Conservation (phyloP, 2,888 invertebrate genomes). For the Scrobipalpa atriplicella region DNA sequence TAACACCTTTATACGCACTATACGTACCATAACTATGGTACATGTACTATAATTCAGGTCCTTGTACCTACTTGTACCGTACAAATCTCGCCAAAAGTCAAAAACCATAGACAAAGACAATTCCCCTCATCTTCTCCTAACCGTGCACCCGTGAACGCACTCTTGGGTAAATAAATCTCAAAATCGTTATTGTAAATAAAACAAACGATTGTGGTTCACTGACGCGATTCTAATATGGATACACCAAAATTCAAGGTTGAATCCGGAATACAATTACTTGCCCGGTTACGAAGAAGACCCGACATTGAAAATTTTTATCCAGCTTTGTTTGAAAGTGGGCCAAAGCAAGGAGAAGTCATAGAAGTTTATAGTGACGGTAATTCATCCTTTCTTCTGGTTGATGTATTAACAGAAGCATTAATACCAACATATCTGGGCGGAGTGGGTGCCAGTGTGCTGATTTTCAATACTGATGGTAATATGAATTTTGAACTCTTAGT, state of each 20-base stretch:
- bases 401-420: slow-evolving; percentile 64
- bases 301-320: slow-evolving; percentile 72
- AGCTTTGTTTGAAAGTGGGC: slow-evolving; percentile 66
- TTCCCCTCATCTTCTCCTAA: too few species aligned
- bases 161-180: too few species aligned
- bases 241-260: slow-evolving; percentile 67
- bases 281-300: slow-evolving; percentile 73
- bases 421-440: slow-evolving; percentile 52
- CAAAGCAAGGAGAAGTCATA: slow-evolving; percentile 58
- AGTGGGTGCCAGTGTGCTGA: slow-evolving; percentile 56
- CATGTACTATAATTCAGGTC: too few species aligned
- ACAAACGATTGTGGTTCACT: too few species aligned
- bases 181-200: too few species aligned
- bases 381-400: slow-evolving; percentile 53
- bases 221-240: slow-evolving; percentile 32
- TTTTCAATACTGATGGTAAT: slow-evolving; percentile 72
- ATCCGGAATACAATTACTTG: slow-evolving; percentile 82
- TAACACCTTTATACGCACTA: too few species aligned
- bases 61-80: too few species aligned
- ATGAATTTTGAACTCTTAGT: slow-evolving; percentile 54
- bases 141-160: too few species aligned
- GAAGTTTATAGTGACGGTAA: slow-evolving; percentile 60
- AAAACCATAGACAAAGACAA: too few species aligned
- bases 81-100: too few species aligned
- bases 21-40: too few species aligned